Percentiles rank a stretch among this genome's conserved stretches.
Evolutionary conservation across 2,888 invertebrate genomes (phyloP).

Genomic region (Acanthosepion lycidas): DNA sequence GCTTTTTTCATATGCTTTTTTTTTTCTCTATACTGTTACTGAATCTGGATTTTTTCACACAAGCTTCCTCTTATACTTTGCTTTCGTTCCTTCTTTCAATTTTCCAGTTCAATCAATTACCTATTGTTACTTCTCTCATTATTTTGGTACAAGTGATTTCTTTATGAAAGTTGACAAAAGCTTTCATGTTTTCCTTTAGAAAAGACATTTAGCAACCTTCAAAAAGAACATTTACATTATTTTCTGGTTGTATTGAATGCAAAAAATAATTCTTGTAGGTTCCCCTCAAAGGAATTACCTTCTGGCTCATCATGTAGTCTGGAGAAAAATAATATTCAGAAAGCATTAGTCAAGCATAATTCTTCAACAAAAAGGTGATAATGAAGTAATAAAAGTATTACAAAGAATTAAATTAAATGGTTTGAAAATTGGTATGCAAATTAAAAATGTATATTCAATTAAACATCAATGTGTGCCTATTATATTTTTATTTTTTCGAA

Average conservation of each 20-base stretch:
- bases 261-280: neutral
- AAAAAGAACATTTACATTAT: neutral
- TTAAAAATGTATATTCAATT: neutral
- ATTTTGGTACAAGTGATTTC: constrained; percentile 33
- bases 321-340: neutral
- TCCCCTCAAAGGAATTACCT: neutral
- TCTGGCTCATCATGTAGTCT: neutral
- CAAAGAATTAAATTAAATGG: neutral
- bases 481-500: neutral
- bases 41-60: neutral
- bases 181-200: neutral
- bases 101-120: constrained; percentile 8
- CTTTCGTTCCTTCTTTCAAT: neutral
- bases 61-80: neutral
- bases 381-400: neutral
- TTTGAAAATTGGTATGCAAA: neutral
- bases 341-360: neutral
- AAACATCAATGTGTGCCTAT: neutral
- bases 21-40: neutral
- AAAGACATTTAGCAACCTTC: neutral
- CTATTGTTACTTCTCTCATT: constrained; percentile 12
- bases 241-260: neutral
- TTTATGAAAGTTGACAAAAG: neutral
- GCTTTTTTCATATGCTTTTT: neutral
- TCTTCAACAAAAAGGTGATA: neutral